A percentile compares a stretch with the other conserved stretches of the same genome.
Evolutionary conservation across 2,888 invertebrate species (phyloP).

Genomic region (Callyntrura guangdongensis): DNA sequence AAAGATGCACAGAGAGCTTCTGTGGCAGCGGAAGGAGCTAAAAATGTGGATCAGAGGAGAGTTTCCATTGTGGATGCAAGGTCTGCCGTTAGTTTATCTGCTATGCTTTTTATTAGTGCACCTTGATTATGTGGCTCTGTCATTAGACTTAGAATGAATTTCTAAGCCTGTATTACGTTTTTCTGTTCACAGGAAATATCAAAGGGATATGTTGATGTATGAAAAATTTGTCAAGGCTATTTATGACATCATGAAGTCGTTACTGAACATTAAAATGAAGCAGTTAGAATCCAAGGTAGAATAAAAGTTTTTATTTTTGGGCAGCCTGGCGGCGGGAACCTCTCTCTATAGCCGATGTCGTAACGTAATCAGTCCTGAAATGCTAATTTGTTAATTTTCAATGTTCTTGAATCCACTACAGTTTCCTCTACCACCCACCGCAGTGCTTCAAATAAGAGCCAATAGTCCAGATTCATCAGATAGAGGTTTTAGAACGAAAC

Average conservation of each 20-base stretch:
- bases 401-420: not conserved
- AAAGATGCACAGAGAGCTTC: not conserved
- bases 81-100: conserved; percentile 26
- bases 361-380: no score
- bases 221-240: conserved; percentile 80
- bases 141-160: not conserved
- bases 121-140: not conserved
- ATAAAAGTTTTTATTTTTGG: not conserved
- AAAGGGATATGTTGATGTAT: conserved; percentile 75
- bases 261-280: conserved; percentile 78
- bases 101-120: not conserved
- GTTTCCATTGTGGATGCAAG: conserved; percentile 71
- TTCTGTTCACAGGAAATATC: conserved; percentile 68
- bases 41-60: conserved; percentile 53
- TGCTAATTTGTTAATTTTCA: not conserved
- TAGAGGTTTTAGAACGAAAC: not conserved
- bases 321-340: no score
- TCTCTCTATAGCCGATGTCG: no score
- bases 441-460: conserved; percentile 59
- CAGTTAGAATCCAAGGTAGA: conserved; percentile 67
- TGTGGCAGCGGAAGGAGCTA: not conserved
- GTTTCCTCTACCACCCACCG: conserved; percentile 66
- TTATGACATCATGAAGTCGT: conserved; percentile 79
- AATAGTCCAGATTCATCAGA: conserved; percentile 55
- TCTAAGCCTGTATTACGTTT: not conserved